Base-by-base conservation (phyloP, 1,140 invertebrate species). In the Branchinecta lynchi region DNA sequence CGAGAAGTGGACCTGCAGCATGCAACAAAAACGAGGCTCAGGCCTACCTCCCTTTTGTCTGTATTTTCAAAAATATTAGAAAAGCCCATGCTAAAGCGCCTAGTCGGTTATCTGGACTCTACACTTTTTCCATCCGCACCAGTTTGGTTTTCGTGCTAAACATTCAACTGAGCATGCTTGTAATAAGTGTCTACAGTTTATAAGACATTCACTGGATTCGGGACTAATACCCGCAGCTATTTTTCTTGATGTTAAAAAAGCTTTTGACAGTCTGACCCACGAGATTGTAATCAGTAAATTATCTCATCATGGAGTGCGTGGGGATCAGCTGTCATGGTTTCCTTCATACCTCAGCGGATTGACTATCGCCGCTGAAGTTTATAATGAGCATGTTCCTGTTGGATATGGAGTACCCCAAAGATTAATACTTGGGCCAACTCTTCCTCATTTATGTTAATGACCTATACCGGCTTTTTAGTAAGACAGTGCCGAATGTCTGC, bases 371-470 rank as follows among this genome's bases (percentile, higher is more conserved):
- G 46, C 46, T 51, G 46, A 51, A 51, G 46, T n/a, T 9, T 51
- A 9, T 9, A n/a, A 51, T 51, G 46, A 51, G 9, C 46, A 51
- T 9, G n/a, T 51, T 51, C 46, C 46, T 9, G n/a, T 51, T 51
- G n/a, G n/a, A n/a, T n/a, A n/a, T n/a, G n/a, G n/a, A n/a, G n/a
- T n/a, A n/a, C n/a, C n/a, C n/a, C n/a, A n/a, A n/a, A n/a, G 46
- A 9, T 51, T n/a, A 51, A 51, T 51, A 9, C 46, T 51, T n/a
- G 46, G 46, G 46, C 46, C 46, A 9, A 51, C 46, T 51, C 9
- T 51, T 51, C 46, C 46, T 51, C 46, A 51, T 51, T 51, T 51
- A 51, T n/a, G n/a, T 51, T n/a, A 51, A 51, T 51, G 46, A 51
- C n/a, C 46, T 51, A 9, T 51, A 51, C n/a, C 46, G 46, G 9